These are phyloP conservation scores for Sminthopsis crassicaudata DNA, from an alignment of 2,113 vertebrate species.

Conservation along the genomic window DNA sequence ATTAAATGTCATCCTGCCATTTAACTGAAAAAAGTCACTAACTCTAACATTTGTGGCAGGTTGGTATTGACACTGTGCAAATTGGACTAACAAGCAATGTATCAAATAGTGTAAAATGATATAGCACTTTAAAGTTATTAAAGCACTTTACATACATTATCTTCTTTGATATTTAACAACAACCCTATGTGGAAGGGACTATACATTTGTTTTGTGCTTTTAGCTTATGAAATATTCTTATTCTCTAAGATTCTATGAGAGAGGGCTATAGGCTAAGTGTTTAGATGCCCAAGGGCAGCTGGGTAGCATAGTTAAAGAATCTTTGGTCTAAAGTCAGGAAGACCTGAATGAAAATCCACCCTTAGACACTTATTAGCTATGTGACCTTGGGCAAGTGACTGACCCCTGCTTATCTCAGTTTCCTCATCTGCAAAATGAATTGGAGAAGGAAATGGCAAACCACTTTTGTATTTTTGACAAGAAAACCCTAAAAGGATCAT, in stretches of 20 bases:
- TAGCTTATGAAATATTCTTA: neutral
- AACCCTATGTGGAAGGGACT: neutral
- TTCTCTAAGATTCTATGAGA: neutral
- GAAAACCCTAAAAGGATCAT: neutral
- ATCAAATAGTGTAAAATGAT: neutral
- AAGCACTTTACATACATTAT: neutral
- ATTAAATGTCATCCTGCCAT: neutral
- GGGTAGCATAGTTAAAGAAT: neutral
- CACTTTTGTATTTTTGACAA: neutral
- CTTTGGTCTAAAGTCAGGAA: neutral
- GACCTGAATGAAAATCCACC: neutral
- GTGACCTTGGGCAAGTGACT: neutral
- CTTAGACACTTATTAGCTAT: neutral
- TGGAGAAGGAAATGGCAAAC: neutral
- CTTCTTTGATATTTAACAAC: neutral
- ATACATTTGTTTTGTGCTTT: neutral
- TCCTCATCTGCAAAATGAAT: neutral
- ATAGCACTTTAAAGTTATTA: neutral
- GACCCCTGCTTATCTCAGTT: neutral
- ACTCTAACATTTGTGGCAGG: neutral
- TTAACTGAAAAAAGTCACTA: neutral
- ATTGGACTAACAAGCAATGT: neutral
- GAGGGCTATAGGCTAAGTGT: neutral
- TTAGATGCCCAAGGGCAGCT: neutral
- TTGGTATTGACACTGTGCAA: neutral